A percentile compares a stretch with the other conserved stretches of the same genome.
Evolutionary conservation across 2,888 invertebrate species (phyloP).

Genomic region (Epirrita christyi): DNA sequence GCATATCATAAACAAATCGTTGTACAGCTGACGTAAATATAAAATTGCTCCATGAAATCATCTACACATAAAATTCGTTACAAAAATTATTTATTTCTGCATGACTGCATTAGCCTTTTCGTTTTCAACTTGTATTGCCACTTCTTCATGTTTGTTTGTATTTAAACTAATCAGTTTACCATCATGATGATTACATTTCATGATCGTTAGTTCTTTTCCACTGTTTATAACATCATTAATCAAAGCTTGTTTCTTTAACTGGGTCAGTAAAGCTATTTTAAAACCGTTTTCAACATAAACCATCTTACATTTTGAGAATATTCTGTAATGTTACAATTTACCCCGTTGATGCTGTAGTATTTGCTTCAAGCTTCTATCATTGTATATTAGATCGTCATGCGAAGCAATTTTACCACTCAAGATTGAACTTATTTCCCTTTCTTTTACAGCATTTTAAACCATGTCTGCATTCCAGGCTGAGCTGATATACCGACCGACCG

Average conservation of each 20-base stretch:
- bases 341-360: constrained; percentile 15
- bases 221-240: constrained; percentile 31
- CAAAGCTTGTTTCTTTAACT: constrained; percentile 20
- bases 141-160: constrained; percentile 15
- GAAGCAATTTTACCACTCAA: too few species aligned
- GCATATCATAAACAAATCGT: constrained; percentile 58
- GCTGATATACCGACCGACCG: constrained; percentile 75
- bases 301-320: neutral
- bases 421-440: neutral
- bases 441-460: neutral
- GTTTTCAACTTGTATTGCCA: constrained; percentile 3
- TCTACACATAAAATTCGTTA: constrained; percentile 17
- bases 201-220: constrained; percentile 22
- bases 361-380: constrained; percentile 12
- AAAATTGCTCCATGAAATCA: constrained; percentile 34
- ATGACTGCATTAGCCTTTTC: constrained; percentile 1
- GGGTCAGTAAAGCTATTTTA: constrained; percentile 23
- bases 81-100: constrained; percentile 9
- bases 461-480: constrained; percentile 64
- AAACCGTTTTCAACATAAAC: constrained; percentile 7
- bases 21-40: constrained; percentile 34
- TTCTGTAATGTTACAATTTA: constrained; percentile 6
- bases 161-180: constrained; percentile 12
- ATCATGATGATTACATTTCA: constrained; percentile 35
- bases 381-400: too few species aligned